Evolutionary conservation across 2,797 vertebrate species (phyloP), one percentile per base, ranked within the genome.

Genomic region (Valencia hispanica): DNA sequence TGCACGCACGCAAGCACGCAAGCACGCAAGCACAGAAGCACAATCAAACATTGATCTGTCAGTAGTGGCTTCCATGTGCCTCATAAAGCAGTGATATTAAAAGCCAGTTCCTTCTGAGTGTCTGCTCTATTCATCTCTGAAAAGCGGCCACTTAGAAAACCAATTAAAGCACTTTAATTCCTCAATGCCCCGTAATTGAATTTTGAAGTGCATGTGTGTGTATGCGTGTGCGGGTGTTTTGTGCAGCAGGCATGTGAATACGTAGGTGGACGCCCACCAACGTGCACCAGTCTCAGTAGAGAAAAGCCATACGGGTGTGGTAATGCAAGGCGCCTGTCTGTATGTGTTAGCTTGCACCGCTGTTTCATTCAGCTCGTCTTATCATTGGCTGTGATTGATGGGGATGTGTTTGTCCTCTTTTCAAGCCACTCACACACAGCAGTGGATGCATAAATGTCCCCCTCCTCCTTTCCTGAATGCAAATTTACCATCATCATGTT

Each of bases 131-230:
- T 94, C 92, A 93, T 93, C 90, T 93, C 88, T 79, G 88, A 86
- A 91, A 96, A 93, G 82, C 75, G 88, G 85, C 91, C 93, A 95
- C 94, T 95, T 94, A 94, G 92, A 95, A 95, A 95, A 95, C 90
- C 94, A 95, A 95, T 95, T 95, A 94, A 94, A 94, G 79, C 88
- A 82, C 92, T 94, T 90, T 91, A 91, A 94, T 95, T 94, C 91
- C 89, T 95, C 94, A 94, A 92, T 93, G 92, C 89, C 86, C 82
- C 75, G 45, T 95, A 94, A 95, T 95, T 95, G 88, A 95, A 94
- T 95, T 95, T 95, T 90, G 87, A 84, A 90, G 88, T 74, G 61
- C 72, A 75, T 32, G 7, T 80, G 88, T 74, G 69, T 74, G 72
- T 57, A 48, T 36, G 2, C 14, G 30, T 61, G 30, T n/a, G 10